A percentile compares a stretch with the other conserved stretches of the same genome.
These are phyloP conservation scores for Danio rerio DNA, from an alignment of 2,113 vertebrate genomes.

Conservation along the genomic window GRCz12tu NC_133187.1:12452501-12453000, in stretches of 20 bases:
- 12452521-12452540: neutral
- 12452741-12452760: constrained; percentile 2
- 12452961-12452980: constrained; percentile 11
- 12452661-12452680: neutral
- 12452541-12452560: neutral
- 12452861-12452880: constrained; percentile 23
- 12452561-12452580: neutral
- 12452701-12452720: neutral
- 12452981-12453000: constrained; percentile 27
- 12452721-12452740: neutral
- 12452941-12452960: constrained; percentile 9
- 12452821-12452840: constrained; percentile 9
- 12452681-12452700: neutral
- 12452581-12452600: neutral
- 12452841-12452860: constrained; percentile 3
- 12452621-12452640: neutral
- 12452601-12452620: neutral
- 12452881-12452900: constrained; percentile 31
- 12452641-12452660: neutral
- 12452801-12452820: neutral
- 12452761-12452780: neutral
- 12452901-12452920: constrained; percentile 37
- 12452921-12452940: constrained; percentile 21
- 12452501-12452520: too few species aligned
- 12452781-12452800: constrained; percentile 1